Evolutionary conservation across 2,113 vertebrate genomes (phyloP), one percentile per base, ranked within the genome.

Genomic region (Rynchops niger): DNA sequence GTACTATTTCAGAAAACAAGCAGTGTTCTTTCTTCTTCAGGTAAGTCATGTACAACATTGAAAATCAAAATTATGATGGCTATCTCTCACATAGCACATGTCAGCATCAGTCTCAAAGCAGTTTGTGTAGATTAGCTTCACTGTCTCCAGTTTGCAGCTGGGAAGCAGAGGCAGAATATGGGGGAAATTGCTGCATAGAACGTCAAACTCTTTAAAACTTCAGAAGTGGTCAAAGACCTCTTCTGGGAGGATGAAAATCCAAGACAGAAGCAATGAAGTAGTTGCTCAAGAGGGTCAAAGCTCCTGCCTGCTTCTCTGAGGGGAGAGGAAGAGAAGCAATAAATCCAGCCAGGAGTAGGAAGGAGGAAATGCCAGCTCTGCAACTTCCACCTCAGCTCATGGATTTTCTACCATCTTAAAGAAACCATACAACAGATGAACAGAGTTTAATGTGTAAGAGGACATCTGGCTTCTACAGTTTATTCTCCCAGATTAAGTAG

Each of bases 91-190:
- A 4, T 56, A 82, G 69, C 56, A 85, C 65, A 53, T 2, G 2
- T 61, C 73, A 94, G 50, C 70, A 85, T 47, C 71, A 65, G 38
- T n/a, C 29, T 79, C 58, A 79, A 87, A 94, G 88, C 71, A 50
- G 58, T 80, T 78, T 62, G 30, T 62, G 66, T 40, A 58, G 62
- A 20, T 82, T 85, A 94, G 50, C 59, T 94, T 82, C n/a, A 49
- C 38, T 74, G 30, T 80, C 40, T 52, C 45, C 70, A 71, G 45
- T 77, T 62, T 85, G 90, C 89, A 95, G 73, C 70, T 87, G 73
- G 66, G 65, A 96, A 87, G 62, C 78, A 53, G 52, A 89, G 43
- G 43, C 36, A 85, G 72, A 82, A 76, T 55, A 53, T 5, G 9
- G 53, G 29, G 55, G 45, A 62, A 88, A 61, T 50, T 40, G 25